A percentile compares a stretch with the other conserved stretches of the same genome.
phyloP scores from a whole-genome alignment of 2,888 invertebrate species.

The Drosophila siamana region DNA sequence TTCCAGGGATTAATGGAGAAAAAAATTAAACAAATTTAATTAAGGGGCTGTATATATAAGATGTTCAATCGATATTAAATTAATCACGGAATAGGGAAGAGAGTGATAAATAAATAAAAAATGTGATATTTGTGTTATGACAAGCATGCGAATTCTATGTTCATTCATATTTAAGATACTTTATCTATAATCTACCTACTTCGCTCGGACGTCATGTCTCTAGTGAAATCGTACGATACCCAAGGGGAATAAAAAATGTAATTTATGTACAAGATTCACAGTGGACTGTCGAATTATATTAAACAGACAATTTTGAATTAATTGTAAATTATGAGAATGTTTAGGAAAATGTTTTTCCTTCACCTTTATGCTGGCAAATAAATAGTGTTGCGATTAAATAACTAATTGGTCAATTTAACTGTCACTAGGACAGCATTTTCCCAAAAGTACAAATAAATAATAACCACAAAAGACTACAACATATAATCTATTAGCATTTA shows the following conservation, averaged over 20 bases:
- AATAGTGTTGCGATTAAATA: neutral
- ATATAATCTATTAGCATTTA: slow-evolving; percentile 8
- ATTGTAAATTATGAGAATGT: neutral
- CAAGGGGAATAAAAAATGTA: neutral
- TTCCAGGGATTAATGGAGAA: neutral
- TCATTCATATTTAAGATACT: slow-evolving; percentile 1
- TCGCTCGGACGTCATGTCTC: neutral
- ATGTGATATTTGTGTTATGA: too few species aligned
- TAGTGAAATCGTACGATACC: neutral
- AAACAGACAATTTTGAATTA: neutral
- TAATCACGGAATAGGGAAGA: too few species aligned
- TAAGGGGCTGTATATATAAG: too few species aligned
- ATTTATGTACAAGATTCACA: neutral
- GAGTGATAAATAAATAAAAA: neutral
- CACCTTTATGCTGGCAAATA: neutral
- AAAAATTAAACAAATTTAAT: too few species aligned
- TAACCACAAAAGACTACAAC: neutral
- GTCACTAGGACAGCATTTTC: neutral
- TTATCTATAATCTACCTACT: neutral
- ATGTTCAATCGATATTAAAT: too few species aligned
- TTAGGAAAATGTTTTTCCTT: neutral
- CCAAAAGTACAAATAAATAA: neutral
- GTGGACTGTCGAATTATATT: too few species aligned
- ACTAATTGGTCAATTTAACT: neutral
- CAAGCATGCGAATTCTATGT: neutral